Conservation (phyloP, 2,113 vertebrate genomes). For the Eleginops maclovinus region DNA sequence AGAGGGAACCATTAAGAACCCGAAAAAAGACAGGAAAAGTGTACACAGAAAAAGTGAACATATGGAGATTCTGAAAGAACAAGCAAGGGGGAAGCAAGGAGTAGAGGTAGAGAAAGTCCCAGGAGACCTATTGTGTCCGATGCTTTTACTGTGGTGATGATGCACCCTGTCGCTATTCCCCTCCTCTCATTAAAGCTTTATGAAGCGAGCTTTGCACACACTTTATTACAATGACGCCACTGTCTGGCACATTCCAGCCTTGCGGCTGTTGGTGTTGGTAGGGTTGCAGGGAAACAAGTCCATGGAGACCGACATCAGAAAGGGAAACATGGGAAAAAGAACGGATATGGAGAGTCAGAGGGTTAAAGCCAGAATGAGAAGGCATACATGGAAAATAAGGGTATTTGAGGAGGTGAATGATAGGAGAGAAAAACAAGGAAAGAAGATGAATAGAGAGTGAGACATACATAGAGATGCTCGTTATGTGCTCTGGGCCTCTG, state of each 20-base stretch:
- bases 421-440: not conserved
- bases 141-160: slow-evolving; percentile 71
- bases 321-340: slow-evolving; percentile 1
- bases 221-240: slow-evolving; percentile 79
- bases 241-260: slow-evolving; percentile 72
- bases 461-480: not conserved
- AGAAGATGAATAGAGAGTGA: slow-evolving; percentile 26
- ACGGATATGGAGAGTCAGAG: not conserved
- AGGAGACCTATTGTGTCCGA: slow-evolving; percentile 62
- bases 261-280: slow-evolving; percentile 36
- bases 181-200: slow-evolving; percentile 78
- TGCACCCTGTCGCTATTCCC: slow-evolving; percentile 63
- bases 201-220: slow-evolving; percentile 70
- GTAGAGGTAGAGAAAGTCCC: slow-evolving; percentile 44
- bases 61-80: slow-evolving; percentile 33
- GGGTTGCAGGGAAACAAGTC: slow-evolving; percentile 47
- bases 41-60: slow-evolving; percentile 18
- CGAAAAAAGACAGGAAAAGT: slow-evolving; percentile 16
- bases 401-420: not conserved
- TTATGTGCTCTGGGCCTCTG: slow-evolving; percentile 24
- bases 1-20: slow-evolving; percentile 19
- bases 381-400: slow-evolving; percentile 20
- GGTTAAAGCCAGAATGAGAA: slow-evolving; percentile 24
- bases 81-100: slow-evolving; percentile 27
- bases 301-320: slow-evolving; percentile 26